Conservation (phyloP, 2,113 vertebrate genomes). For the Butorides virescens region DNA sequence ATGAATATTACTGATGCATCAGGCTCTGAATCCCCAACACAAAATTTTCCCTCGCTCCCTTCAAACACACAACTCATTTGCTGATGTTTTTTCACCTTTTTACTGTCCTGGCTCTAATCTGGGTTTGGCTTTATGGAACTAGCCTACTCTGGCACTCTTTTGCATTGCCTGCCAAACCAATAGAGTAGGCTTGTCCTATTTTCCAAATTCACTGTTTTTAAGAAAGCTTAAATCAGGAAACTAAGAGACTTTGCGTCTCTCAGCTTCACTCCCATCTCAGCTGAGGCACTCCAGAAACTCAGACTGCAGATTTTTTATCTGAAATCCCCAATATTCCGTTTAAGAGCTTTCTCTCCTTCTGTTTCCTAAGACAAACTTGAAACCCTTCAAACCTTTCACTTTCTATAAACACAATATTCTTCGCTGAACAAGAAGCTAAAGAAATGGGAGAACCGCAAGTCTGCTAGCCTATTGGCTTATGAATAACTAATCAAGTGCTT, state of each 20-base stretch:
- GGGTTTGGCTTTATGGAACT: background rate
- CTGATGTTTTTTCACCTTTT: background rate
- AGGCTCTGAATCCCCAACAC: background rate
- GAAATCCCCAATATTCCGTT: background rate
- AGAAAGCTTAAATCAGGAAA: background rate
- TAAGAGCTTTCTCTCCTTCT: background rate
- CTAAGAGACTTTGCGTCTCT: background rate
- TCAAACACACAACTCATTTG: background rate
- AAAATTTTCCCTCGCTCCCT: background rate
- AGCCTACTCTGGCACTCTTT: background rate
- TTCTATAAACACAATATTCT: background rate
- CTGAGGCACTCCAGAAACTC: background rate
- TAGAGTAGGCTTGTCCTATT: accelerated
- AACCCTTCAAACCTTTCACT: background rate
- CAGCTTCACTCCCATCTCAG: background rate
- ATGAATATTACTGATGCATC: background rate
- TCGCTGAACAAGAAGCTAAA: background rate
- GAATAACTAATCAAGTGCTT: background rate
- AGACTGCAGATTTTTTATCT: background rate
- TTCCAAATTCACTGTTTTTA: background rate
- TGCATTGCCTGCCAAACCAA: background rate
- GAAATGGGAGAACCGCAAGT: accelerated
- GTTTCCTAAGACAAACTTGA: accelerated
- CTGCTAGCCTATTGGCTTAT: background rate
- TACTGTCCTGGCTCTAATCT: background rate